Evolutionary conservation across 2,888 invertebrate species (phyloP).

Genomic region (Odontocolon sp.): DNA sequence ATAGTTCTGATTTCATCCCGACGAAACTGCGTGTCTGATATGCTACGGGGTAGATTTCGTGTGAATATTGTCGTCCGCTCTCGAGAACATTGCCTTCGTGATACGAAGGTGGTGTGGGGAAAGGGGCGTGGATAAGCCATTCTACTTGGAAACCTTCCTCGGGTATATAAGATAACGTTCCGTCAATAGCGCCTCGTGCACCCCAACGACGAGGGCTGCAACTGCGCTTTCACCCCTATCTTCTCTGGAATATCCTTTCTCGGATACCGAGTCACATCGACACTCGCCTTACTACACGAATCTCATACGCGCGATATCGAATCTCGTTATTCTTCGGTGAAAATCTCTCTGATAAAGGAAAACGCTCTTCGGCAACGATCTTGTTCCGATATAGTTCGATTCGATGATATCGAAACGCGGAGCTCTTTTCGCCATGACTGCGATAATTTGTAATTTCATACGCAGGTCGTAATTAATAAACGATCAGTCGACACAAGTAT

Average conservation of each 20-base stretch:
- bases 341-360: not conserved
- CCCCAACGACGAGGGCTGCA: slow-evolving; percentile 39
- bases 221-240: slow-evolving; percentile 12
- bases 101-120: slow-evolving; percentile 1
- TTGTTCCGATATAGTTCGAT: not conserved
- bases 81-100: slow-evolving; percentile 15
- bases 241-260: slow-evolving; percentile 17
- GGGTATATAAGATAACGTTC: slow-evolving; percentile 55
- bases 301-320: slow-evolving; percentile 51
- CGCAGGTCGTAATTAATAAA: too few species aligned
- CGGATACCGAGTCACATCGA: not conserved
- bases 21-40: slow-evolving; percentile 45
- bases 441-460: too few species aligned
- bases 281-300: slow-evolving; percentile 10
- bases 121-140: slow-evolving; percentile 46
- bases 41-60: slow-evolving; percentile 33
- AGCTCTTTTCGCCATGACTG: too few species aligned
- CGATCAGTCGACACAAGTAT: too few species aligned
- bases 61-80: slow-evolving; percentile 42
- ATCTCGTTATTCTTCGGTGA: slow-evolving; percentile 52
- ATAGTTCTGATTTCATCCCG: slow-evolving; percentile 39
- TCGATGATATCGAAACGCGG: not conserved
- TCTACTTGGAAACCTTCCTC: slow-evolving; percentile 9
- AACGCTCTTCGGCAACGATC: not conserved
- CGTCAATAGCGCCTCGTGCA: slow-evolving; percentile 51